A percentile compares a stretch with the other conserved stretches of the same genome.
Evolutionary conservation across 2,888 invertebrate genomes (phyloP).

Genomic region (Zonitis immaculata): DNA sequence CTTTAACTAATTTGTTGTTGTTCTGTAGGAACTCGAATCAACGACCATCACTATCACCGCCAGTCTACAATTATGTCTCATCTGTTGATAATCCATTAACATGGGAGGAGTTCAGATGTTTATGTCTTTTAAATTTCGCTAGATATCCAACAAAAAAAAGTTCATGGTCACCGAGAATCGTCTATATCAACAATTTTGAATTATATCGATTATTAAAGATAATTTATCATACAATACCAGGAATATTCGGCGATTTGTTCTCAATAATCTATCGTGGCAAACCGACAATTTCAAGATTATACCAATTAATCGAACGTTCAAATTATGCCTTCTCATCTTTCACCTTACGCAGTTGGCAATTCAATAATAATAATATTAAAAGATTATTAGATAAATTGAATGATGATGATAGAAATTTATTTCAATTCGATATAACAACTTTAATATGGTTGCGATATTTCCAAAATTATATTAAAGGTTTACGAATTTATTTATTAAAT

Average conservation of each 20-base stretch:
- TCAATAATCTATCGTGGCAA: too few relatives aligned
- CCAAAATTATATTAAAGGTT: conserved; percentile 65
- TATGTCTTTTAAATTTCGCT: conserved; percentile 52
- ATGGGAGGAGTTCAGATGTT: conserved; percentile 66
- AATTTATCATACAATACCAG: too few relatives aligned
- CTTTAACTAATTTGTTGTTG: too few relatives aligned
- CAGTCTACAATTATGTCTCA: conserved; percentile 83
- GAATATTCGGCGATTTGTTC: too few relatives aligned
- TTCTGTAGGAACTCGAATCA: too few relatives aligned
- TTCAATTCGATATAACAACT: conserved; percentile 66
- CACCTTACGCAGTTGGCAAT: conserved; percentile 64
- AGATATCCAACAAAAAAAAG: conserved; percentile 52
- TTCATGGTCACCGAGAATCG: conserved; percentile 49
- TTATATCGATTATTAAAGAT: too few relatives aligned
- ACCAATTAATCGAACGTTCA: conserved; percentile 62
- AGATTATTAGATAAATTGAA: conserved; percentile 56
- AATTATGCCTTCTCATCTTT: conserved; percentile 66
- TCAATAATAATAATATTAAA: conserved; percentile 61
- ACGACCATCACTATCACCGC: conserved; percentile 30
- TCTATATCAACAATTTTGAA: conserved; percentile 33
- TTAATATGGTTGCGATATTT: conserved; percentile 72
- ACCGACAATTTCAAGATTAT: conserved; percentile 42
- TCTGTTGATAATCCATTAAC: conserved; percentile 72
- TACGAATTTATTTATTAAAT: conserved; percentile 71
- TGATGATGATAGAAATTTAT: conserved; percentile 53